Percentiles rank a stretch among this genome's conserved stretches.
Conservation (phyloP, 2,113 vertebrate species). For the Indicator indicator region DNA sequence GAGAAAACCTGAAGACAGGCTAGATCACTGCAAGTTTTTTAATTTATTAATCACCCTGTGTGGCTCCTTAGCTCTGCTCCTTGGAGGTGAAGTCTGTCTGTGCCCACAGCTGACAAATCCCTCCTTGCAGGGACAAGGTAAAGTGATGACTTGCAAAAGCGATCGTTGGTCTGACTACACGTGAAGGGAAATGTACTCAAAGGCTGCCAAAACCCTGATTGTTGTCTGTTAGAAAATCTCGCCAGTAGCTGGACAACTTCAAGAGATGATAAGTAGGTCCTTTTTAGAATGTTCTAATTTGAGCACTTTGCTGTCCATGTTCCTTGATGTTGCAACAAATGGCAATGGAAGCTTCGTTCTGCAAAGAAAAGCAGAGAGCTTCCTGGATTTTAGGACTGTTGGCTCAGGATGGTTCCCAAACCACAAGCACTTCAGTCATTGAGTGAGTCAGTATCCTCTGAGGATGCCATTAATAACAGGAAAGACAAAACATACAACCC, state of each 20-base stretch:
- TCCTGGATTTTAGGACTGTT: constrained; percentile 42
- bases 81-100: neutral
- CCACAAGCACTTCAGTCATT: constrained; percentile 74
- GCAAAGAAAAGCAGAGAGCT: constrained; percentile 33
- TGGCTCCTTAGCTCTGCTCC: neutral
- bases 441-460: constrained; percentile 74
- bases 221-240: neutral
- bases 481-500: constrained; percentile 42
- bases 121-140: neutral
- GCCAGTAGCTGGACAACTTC: neutral
- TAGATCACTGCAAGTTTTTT: neutral
- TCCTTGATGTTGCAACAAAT: constrained; percentile 23
- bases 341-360: neutral
- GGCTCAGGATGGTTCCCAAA: constrained; percentile 57
- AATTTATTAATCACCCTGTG: neutral
- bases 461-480: constrained; percentile 69
- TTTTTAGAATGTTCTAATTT: neutral
- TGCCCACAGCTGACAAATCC: neutral
- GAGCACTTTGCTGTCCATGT: neutral
- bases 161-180: neutral
- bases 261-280: neutral
- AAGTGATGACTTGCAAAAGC: neutral
- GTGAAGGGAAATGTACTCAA: neutral
- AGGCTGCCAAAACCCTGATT: neutral
- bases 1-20: neutral